These are phyloP conservation scores for Oncorhynchus masou DNA, from an alignment of 2,113 vertebrate genomes.

Conservation along the genomic window DNA sequence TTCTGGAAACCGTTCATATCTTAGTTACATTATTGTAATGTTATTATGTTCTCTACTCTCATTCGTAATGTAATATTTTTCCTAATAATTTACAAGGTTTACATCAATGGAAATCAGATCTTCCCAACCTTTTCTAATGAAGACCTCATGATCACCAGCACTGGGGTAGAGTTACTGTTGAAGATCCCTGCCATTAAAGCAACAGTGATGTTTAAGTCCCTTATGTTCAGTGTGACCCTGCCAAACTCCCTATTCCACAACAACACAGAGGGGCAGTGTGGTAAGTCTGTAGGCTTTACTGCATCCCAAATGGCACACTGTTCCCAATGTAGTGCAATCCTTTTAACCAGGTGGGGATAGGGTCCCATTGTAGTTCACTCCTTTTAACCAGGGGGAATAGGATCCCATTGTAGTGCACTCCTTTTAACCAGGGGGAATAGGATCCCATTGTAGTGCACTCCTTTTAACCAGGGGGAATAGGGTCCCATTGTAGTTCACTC, in stretches of 20 bases:
- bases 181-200: constrained; percentile 74
- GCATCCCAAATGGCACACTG: background rate
- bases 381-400: too few species aligned
- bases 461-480: too few species aligned
- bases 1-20: background rate
- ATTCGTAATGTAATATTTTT: too few species aligned
- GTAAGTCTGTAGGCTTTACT: constrained; percentile 67
- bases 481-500: too few species aligned
- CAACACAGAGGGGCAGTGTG: constrained; percentile 94
- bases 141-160: constrained; percentile 74
- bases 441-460: too few species aligned
- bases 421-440: too few species aligned
- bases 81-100: constrained; percentile 67
- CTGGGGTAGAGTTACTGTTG: constrained; percentile 76
- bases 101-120: constrained; percentile 67
- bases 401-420: too few species aligned
- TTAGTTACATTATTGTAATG: too few species aligned
- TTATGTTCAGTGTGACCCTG: constrained; percentile 77
- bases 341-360: too few species aligned
- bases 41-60: too few species aligned
- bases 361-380: too few species aligned
- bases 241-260: constrained; percentile 79
- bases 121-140: constrained; percentile 69
- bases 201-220: constrained; percentile 76
- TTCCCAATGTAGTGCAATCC: too few species aligned